Conservation (phyloP, 2,113 vertebrate species). For the Chitala chitala region DNA sequence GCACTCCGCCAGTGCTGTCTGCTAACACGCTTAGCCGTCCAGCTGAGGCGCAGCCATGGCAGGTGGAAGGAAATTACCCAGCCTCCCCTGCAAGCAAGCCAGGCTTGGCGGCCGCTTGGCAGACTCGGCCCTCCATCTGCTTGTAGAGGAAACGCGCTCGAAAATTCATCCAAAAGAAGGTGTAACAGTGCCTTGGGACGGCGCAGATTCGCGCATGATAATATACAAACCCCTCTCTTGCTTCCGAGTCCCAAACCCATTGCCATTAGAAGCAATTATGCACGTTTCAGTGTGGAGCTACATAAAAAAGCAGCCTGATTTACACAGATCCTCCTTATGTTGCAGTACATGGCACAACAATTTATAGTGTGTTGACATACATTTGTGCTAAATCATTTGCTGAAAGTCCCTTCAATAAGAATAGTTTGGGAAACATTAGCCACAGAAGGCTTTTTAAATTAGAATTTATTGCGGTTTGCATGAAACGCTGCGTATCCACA, state of each 20-base stretch:
- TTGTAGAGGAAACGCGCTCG: slow-evolving; percentile 43
- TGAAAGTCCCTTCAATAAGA: slow-evolving; percentile 39
- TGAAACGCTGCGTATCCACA: slow-evolving; percentile 40
- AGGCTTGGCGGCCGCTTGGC: slow-evolving; percentile 63
- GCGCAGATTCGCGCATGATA: slow-evolving; percentile 41
- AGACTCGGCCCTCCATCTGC: slow-evolving; percentile 62
- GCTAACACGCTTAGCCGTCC: slow-evolving; percentile 54
- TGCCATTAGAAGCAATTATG: slow-evolving; percentile 62
- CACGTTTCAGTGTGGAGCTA: slow-evolving; percentile 47
- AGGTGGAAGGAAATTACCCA: slow-evolving; percentile 65
- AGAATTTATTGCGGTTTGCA: slow-evolving; percentile 41
- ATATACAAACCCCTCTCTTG: slow-evolving; percentile 40
- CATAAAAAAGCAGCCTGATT: slow-evolving; percentile 34
- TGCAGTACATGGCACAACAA: slow-evolving; percentile 31
- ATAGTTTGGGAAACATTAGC: slow-evolving; percentile 28
- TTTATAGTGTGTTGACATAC: slow-evolving; percentile 47
- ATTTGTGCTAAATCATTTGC: slow-evolving; percentile 45
- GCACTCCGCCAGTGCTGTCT: slow-evolving; percentile 19
- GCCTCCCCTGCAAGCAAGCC: slow-evolving; percentile 62
- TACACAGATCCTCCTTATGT: slow-evolving; percentile 48
- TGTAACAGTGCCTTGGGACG: slow-evolving; percentile 33
- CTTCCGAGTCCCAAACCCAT: slow-evolving; percentile 30
- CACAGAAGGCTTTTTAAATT: slow-evolving; percentile 29
- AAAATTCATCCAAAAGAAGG: slow-evolving; percentile 39
- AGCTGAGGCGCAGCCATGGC: slow-evolving; percentile 50